These are phyloP conservation scores for Sapajus apella DNA, from an alignment of 2,113 vertebrate genomes.

Conservation along the genomic window DNA sequence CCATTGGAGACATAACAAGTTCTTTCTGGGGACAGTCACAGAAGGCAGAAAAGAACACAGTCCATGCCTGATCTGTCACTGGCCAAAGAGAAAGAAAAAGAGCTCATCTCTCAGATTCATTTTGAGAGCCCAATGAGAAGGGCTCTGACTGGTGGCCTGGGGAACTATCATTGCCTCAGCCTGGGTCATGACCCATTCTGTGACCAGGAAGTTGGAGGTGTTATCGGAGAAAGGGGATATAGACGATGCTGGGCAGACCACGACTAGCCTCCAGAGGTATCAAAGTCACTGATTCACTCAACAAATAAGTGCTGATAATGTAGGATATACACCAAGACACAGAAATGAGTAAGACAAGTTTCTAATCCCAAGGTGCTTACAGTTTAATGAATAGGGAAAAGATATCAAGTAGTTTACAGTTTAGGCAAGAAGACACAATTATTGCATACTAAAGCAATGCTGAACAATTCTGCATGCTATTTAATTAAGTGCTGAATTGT, in stretches of 20 bases:
- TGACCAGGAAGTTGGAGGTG: neutral
- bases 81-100: slow-evolving; percentile 26
- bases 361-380: neutral
- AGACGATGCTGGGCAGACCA: neutral
- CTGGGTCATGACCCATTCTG: neutral
- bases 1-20: neutral
- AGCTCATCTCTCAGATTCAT: neutral
- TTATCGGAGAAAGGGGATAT: neutral
- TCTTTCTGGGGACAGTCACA: neutral
- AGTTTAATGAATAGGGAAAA: slow-evolving; percentile 19
- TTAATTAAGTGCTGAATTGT: slow-evolving; percentile 25
- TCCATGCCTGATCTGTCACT: neutral
- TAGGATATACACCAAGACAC: neutral
- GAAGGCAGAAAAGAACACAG: neutral
- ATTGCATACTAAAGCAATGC: neutral
- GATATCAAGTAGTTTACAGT: neutral
- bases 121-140: neutral
- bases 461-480: neutral
- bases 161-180: neutral
- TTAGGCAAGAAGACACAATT: slow-evolving; percentile 28
- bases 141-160: neutral
- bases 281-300: neutral
- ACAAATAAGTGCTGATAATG: neutral
- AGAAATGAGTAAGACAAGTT: slow-evolving; percentile 18
- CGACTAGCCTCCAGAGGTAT: neutral